These are phyloP conservation scores for Felis chaus DNA, from an alignment of 2,113 vertebrate species.

Conservation along the genomic window DNA sequence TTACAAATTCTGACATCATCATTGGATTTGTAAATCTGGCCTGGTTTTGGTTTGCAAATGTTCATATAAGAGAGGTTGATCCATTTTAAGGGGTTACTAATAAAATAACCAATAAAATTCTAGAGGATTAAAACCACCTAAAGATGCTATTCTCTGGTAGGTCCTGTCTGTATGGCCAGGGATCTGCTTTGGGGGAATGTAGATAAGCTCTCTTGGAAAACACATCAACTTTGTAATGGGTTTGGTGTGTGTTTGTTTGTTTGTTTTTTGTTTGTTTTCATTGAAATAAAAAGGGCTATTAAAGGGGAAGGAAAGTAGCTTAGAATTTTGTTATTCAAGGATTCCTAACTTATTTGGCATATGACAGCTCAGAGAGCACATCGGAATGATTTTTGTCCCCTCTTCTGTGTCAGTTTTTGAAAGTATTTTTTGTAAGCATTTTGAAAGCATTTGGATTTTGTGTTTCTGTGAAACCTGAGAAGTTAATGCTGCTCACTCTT, in stretches of 20 bases:
- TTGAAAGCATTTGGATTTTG: not conserved
- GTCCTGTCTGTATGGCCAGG: too few species aligned
- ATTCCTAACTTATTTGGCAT: not conserved
- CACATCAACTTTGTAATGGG: not conserved
- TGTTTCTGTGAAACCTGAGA: conserved; percentile 27
- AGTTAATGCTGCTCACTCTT: conserved; percentile 42
- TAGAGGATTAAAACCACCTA: not conserved
- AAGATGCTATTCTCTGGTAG: not conserved
- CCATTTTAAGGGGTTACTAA: not conserved
- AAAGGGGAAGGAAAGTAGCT: not conserved
- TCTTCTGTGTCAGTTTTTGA: not conserved
- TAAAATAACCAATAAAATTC: not conserved
- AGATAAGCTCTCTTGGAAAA: not conserved
- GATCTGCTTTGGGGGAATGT: not conserved
- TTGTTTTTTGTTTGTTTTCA: not conserved
- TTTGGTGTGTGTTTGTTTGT: not conserved
- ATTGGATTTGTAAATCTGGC: not conserved
- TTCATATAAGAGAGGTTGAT: not conserved
- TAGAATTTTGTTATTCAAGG: not conserved
- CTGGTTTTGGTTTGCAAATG: not conserved
- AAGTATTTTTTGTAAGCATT: not conserved
- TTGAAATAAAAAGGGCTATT: not conserved
- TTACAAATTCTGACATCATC: not conserved
- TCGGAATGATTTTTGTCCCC: not conserved
- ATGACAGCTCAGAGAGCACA: not conserved